A percentile compares a stretch with the other conserved stretches of the same genome.
These are phyloP conservation scores for Lichenostomus cassidix DNA, from an alignment of 2,113 vertebrate species.

Conservation along the genomic window DNA sequence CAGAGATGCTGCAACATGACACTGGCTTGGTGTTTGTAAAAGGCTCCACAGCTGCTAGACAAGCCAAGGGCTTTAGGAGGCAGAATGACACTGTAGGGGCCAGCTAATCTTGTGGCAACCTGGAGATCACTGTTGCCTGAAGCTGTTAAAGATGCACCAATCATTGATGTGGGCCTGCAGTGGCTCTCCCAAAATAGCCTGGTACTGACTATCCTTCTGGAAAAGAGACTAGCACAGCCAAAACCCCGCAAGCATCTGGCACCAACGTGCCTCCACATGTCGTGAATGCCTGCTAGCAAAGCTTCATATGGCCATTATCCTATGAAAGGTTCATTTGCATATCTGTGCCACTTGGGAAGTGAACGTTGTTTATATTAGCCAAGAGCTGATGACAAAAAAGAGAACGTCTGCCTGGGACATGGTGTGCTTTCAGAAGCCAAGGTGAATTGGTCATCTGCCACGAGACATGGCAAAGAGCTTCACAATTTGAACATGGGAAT, in stretches of 20 bases:
- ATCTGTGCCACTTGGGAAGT: conserved; percentile 50
- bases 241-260: conserved; percentile 58
- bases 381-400: conserved; percentile 4
- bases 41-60: background rate
- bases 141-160: conserved; percentile 1
- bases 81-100: background rate
- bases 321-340: conserved; percentile 47
- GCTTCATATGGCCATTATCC: conserved; percentile 38
- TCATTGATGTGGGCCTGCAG: background rate
- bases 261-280: conserved; percentile 23
- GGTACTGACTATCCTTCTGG: conserved; percentile 41
- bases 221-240: conserved; percentile 33
- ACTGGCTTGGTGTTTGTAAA: background rate
- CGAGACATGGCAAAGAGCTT: background rate
- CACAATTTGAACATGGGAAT: background rate
- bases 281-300: conserved; percentile 31
- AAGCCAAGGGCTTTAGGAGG: background rate
- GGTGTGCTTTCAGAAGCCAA: background rate
- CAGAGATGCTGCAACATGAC: background rate
- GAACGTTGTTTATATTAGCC: conserved; percentile 26
- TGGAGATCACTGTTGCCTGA: background rate
- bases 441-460: background rate
- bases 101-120: conserved; percentile 13
- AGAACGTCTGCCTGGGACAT: background rate
- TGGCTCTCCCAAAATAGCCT: conserved; percentile 41